A percentile compares a stretch with the other conserved stretches of the same genome.
These are phyloP conservation scores for Prosapia bicincta DNA, from an alignment of 2,888 invertebrate species.

Conservation along the genomic window DNA sequence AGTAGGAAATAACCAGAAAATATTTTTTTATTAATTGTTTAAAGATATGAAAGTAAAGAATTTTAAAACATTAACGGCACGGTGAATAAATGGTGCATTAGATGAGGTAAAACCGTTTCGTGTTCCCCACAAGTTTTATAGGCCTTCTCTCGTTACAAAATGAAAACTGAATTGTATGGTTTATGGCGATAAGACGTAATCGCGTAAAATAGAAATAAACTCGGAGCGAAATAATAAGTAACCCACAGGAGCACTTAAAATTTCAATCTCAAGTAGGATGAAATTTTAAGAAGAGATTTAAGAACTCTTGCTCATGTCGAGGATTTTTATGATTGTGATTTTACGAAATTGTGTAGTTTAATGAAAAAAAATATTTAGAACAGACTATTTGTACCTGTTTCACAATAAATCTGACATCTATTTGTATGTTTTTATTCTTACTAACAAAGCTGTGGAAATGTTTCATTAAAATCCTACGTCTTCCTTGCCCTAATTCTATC, in stretches of 20 bases:
- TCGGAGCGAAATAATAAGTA: neutral
- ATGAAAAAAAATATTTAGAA: neutral
- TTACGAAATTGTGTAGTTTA: neutral
- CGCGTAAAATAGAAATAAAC: neutral
- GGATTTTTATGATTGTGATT: neutral
- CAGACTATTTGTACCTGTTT: no score
- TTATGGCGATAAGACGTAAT: slow-evolving; percentile 2
- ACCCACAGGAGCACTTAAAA: neutral
- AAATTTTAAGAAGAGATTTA: neutral
- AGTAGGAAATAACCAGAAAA: no score
- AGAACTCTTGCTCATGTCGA: neutral
- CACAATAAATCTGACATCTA: no score
- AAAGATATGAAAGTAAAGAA: no score
- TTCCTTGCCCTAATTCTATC: no score
- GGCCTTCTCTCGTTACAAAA: neutral
- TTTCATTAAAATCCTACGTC: no score
- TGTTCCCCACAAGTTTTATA: neutral
- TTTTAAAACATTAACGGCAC: no score
- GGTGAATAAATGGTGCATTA: no score
- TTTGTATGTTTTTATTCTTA: no score
- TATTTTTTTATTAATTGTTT: no score
- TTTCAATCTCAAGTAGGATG: neutral
- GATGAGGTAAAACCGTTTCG: no score
- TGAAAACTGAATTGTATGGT: neutral
- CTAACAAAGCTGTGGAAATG: no score